phyloP scores from a whole-genome alignment of 2,113 vertebrate genomes.

The Chaetops frenatus region DNA sequence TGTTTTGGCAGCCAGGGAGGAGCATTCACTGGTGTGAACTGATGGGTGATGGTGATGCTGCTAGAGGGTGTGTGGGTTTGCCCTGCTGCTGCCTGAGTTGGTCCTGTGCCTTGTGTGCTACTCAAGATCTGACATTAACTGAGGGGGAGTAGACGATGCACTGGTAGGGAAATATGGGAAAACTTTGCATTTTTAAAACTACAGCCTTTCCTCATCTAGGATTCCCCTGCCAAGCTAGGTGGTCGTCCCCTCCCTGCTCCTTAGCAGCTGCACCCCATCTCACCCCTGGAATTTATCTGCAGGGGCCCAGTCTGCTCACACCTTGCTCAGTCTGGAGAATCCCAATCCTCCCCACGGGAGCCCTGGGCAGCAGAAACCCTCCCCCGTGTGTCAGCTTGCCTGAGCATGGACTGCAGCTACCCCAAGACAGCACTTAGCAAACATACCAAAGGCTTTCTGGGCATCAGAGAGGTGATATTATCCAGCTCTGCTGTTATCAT shows the following conservation, averaged over 20 bases:
- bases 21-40: neutral
- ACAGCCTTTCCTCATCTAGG: neutral
- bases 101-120: neutral
- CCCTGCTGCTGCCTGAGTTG: neutral
- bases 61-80: neutral
- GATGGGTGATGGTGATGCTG: neutral
- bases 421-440: neutral
- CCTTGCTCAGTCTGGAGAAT: neutral
- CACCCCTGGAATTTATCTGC: neutral
- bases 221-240: neutral
- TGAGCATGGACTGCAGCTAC: neutral
- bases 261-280: neutral
- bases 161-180: neutral
- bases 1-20: neutral
- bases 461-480: neutral
- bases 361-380: neutral
- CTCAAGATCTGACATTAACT: fast-evolving
- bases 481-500: neutral
- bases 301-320: neutral
- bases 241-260: fast-evolving
- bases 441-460: neutral
- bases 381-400: neutral
- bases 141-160: neutral
- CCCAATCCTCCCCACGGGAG: fast-evolving
- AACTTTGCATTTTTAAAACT: neutral